Evolutionary conservation across 2,113 vertebrate species (phyloP), one percentile per base, ranked within the genome.

Genomic region (Taxidea taxus): DNA sequence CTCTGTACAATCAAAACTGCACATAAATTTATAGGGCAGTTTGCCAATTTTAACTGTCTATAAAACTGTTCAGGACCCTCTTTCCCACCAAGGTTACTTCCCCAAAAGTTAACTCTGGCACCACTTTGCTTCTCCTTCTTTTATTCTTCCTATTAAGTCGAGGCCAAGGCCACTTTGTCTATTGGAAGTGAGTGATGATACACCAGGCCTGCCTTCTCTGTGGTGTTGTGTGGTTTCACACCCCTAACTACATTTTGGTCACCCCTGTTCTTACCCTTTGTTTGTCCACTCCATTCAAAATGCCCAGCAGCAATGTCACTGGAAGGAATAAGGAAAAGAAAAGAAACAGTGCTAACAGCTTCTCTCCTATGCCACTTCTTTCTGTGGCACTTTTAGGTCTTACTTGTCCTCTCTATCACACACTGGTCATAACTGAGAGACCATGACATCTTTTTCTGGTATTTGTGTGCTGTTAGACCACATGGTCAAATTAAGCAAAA

Each of bases 271-370:
- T 89, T n/a, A 72, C 14, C 49, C 84, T 18, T 37, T 56, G 78
- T 88, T 81, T 78, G 70, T 91, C 20, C 25, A 39, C 18, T 91
- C 49, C 49, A 85, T 81, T 96, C 37, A 85, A 97, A 95, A 75
- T 37, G 31, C 9, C 85, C 84, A 44, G 31, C 42, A 39, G 90
- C 34, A 85, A 81, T 86, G 56, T 66, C 81, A 56, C 39, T 51
- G 44, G 37, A 82, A 96, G 77, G 87, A 95, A 97, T 66, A 51
- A 90, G 34, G 31, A 90, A 77, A 91, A 86, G 37, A 90, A 88
- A 29, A 90, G 74, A 78, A 95, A 78, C 23, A 49, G 9, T 9
- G 78, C 10, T 15, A 49, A 54, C 54, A 78, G 90, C 62, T 96
- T 91, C 54, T 95, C n/a, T 88, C 29, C 56, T 82, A 34, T 39